Evolutionary conservation across 2,888 invertebrate genomes (phyloP).

Genomic region (Acleris holmiana): DNA sequence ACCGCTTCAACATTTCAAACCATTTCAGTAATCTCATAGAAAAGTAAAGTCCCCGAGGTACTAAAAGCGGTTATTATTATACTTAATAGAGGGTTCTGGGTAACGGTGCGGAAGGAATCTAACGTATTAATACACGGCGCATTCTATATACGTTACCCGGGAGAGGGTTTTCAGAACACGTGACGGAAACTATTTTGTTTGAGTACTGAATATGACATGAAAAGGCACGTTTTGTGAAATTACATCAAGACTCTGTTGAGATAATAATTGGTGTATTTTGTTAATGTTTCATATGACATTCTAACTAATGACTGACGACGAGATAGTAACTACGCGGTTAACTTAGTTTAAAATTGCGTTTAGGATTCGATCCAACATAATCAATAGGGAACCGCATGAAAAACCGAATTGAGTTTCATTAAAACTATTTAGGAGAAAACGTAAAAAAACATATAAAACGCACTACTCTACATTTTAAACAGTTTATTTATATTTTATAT

Average conservation of each 20-base stretch:
- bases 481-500: too few species aligned
- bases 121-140: slow-evolving; percentile 37
- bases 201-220: slow-evolving; percentile 25
- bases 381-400: too few species aligned
- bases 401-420: too few species aligned
- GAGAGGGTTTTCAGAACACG: slow-evolving; percentile 24
- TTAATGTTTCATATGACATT: too few species aligned
- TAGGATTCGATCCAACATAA: too few species aligned
- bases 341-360: too few species aligned
- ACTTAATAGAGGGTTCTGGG: slow-evolving; percentile 40
- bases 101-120: slow-evolving; percentile 49
- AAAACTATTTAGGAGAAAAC: too few species aligned
- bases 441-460: too few species aligned
- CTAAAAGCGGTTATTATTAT: slow-evolving; percentile 35
- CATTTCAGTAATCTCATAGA: slow-evolving; percentile 25
- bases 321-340: too few species aligned
- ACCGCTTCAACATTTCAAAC: slow-evolving; percentile 10
- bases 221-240: slow-evolving; percentile 16
- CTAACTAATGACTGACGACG: too few species aligned
- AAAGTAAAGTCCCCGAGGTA: slow-evolving; percentile 26
- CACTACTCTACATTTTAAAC: too few species aligned
- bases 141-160: slow-evolving; percentile 21
- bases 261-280: background rate
- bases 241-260: background rate
- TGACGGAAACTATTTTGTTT: slow-evolving; percentile 31